Base-by-base conservation (phyloP, 2,888 invertebrate genomes). In the Eustalomyia histrio region DNA sequence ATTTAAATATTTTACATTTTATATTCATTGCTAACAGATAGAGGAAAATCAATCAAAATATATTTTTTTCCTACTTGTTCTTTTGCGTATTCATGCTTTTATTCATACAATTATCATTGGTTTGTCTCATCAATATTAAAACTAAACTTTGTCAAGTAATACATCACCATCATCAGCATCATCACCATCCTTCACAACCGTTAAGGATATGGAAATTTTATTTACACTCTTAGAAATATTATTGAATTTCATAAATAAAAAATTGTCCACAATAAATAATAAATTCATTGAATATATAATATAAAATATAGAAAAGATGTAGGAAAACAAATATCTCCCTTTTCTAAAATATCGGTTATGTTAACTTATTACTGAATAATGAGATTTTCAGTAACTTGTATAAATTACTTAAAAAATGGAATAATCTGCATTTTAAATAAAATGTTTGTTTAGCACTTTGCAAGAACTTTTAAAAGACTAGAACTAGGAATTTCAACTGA, bases 71-170 rank as follows among this genome's bases (percentile, higher is more conserved):
- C 39, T 8, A 6, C 8, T 60, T 61, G 4, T 33, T 50, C 47
- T 18, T 52, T 39, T n/a, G 16, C 43, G 4, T 64, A 58, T 64
- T 76, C 63, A 76, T 52, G 57, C 24, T 64, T 52, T 58, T 64
- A 76, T 76, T 69, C 43, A 75, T 61, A 14, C 75, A 80, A 75
- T 80, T 75, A 75, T 75, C 64, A 73, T 64, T 68, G 80, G 68
- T 64, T 68, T 72, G 63, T 63, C 47, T 64, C 68, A 76, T 72
- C 72, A 76, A 68, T 64, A 68, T 17, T 39, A 16, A 29, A 71
- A 76, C 55, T 50, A 69, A 57, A 63, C 35, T 63, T 63, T 33
- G n/a, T 21, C 47, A 68, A 61, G 18, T 63, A 76, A 76, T 29
- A 50, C 47, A 35, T 8, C 43, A 57, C 43, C 14, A 47, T 21